phyloP scores from a whole-genome alignment of 2,888 invertebrate genomes.

The Onchidella celtica region DNA sequence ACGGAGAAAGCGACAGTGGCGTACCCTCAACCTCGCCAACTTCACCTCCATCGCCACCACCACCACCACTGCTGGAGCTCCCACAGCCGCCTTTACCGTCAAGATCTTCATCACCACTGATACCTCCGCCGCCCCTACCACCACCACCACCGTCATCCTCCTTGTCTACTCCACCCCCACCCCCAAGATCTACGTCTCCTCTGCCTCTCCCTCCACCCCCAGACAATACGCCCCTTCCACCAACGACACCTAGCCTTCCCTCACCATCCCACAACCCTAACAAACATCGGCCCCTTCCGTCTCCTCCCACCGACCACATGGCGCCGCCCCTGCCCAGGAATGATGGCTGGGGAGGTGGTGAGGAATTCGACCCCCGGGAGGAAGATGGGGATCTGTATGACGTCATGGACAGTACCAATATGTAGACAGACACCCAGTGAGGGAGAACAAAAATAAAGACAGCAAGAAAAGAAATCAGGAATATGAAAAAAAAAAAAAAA shows the following conservation, averaged over 20 bases:
- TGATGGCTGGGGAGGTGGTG: slow-evolving; percentile 4
- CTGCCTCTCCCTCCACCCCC: slow-evolving; percentile 2
- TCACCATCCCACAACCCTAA: slow-evolving; percentile 3
- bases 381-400: slow-evolving; percentile 43
- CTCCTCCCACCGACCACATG: not conserved
- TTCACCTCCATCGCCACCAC: not conserved
- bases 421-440: too few relatives aligned
- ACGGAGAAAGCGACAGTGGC: not conserved
- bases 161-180: not conserved
- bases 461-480: too few relatives aligned
- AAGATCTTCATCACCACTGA: not conserved
- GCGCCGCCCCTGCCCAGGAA: not conserved
- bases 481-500: too few relatives aligned
- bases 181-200: not conserved
- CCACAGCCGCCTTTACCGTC: not conserved
- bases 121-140: not conserved
- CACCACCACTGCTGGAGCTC: not conserved
- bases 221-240: not conserved
- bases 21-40: not conserved
- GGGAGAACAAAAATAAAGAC: too few relatives aligned
- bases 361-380: slow-evolving; percentile 37
- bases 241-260: not conserved
- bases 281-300: slow-evolving; percentile 37
- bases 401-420: slow-evolving; percentile 37
- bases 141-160: not conserved